Base-by-base conservation (phyloP, 2,888 invertebrate genomes). In the Cybosia mesomella region DNA sequence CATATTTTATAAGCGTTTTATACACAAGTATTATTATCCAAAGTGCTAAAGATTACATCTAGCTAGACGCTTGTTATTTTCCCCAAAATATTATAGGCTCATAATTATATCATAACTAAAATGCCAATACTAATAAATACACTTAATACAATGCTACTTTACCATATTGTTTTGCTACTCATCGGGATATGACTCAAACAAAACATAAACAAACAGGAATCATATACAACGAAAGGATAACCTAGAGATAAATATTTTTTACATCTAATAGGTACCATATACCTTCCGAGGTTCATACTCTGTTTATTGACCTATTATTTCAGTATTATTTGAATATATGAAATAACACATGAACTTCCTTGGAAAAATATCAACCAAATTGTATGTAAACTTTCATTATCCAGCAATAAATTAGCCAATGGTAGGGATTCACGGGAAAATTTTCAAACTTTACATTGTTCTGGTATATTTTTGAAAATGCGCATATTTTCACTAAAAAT, bases 1-100 rank as follows among this genome's bases (percentile, higher is more conserved):
- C 18, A 58, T 69, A 64, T 71, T 68, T 64, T 58, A 64, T 68
- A 73, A 64, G 54, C 72, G 59, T 66, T 67, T 73, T n/a, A 28
- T 5, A 28, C 28, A 28, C 28, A 28, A 28, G 28, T 5, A 28
- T 28, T n/a, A n/a, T 28, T 28, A 28, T 28, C 28, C 2, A 28
- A 28, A 28, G 28, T 28, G 3, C 5, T 28, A 28, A 28, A 28
- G 28, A 28, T 28, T 28, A 4, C 28, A 28, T 28, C 28, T 28
- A 28, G 28, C 28, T 28, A 28, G 28, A 28, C 28, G 5, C 28
- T 28, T 28, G 28, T 4, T 28, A 28, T 28, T 28, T 28, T 28
- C 28, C 28, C 28, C 28, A 28, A 28, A 28, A 28, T 28, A 28
- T 28, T 28, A 5, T 5, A 28, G 3, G 28, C 28, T 4, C 28